Evolutionary conservation across 30 jellyfish, hydroid and myxozoan genomes (phyloP), one percentile per base, ranked within the genome.

Genomic region (Aurelia sp.): DNA sequence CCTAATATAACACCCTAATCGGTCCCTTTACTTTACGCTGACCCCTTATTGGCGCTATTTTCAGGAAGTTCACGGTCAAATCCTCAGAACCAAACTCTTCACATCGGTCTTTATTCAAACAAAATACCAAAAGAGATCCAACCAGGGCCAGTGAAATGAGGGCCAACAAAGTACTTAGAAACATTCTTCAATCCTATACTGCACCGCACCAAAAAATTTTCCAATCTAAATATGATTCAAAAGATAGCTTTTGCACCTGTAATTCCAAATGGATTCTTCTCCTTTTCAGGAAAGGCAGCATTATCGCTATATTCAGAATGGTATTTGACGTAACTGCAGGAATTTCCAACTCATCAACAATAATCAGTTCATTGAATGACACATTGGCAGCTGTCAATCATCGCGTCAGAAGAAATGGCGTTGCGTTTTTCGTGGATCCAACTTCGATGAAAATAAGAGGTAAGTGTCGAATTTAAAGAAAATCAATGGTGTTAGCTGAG

Each of bases 251-350:
- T 4, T 22, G n/a, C 41, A 21, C 13, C 27, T 13, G 22, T 13
- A 6, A 61, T 44, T 44, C 55, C 10, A 44, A 44, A 44, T 5
- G 30, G 33, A 3, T 2, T 22, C 13, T n/a, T 53, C 15, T 19
- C 19, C 15, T 17, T 73, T 51, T 23, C 60, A 75, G 86, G 75
- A 75, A 75, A 58, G 86, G 86, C 22, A 75, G 86, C 62, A 75
- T 75, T 23, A 75, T 75, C 31, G 60, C 74, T 7, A 75, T 3
- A 20, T 75, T 75, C 33, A 37, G 58, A n/a, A 22, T 75, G 74
- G 59, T 52, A 10, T 75, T 75, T 19, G 20, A 58, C 8, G 37
- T 18, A 75, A 48, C 74, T 23, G 30, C 59, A 31, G 52, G 17
- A 15, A 27, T 61, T 30, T 48, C 70, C 19, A 61, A 75, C 20